Evolutionary conservation across 2,888 invertebrate species (phyloP).

Genomic region (Ferrisia virgata): DNA sequence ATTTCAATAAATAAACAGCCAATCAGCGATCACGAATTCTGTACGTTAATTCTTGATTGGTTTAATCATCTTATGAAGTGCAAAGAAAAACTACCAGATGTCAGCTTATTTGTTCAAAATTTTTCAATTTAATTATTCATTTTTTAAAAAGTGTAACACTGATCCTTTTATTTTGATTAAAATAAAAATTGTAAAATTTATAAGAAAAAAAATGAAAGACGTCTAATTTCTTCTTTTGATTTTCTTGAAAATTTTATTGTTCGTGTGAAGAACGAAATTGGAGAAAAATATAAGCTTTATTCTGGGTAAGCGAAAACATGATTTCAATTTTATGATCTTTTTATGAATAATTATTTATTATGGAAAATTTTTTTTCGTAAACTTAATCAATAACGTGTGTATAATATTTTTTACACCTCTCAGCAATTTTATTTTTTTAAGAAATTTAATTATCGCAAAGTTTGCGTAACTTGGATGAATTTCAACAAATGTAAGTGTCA

Average conservation of each 20-base stretch:
- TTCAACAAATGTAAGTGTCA: neutral
- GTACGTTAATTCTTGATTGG: too few species aligned
- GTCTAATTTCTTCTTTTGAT: neutral
- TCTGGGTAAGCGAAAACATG: neutral
- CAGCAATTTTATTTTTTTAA: neutral
- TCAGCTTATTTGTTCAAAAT: neutral
- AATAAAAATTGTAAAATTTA: slow-evolving; percentile 7
- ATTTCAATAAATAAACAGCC: too few species aligned
- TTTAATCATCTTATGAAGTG: neutral
- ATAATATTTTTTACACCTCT: neutral
- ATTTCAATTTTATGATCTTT: neutral
- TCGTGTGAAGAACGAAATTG: neutral
- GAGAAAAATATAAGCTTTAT: neutral
- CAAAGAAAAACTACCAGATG: neutral
- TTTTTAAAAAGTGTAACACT: neutral
- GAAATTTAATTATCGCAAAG: neutral
- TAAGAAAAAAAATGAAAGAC: neutral
- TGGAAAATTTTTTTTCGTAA: neutral
- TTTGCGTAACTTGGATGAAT: neutral
- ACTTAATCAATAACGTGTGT: slow-evolving; percentile 26
- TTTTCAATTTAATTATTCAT: neutral
- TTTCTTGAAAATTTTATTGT: neutral
- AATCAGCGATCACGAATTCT: too few species aligned
- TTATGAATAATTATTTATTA: neutral
- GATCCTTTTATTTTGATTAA: slow-evolving; percentile 17